A percentile compares a stretch with the other conserved stretches of the same genome.
These are phyloP conservation scores for Beris morrisii DNA, from an alignment of 2,888 invertebrate genomes.

Conservation along the genomic window DNA sequence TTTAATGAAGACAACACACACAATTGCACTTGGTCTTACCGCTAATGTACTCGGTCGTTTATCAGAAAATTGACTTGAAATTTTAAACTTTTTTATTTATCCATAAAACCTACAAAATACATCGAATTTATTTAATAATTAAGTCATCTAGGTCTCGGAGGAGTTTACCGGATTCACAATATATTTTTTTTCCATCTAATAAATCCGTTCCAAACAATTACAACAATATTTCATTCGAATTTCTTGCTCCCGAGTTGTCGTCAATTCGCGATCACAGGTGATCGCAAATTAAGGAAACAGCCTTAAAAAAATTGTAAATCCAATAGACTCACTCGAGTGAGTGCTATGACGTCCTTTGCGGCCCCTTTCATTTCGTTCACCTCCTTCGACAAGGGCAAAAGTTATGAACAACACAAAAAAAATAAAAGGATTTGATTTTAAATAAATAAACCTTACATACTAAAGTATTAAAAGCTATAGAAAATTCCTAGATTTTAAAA, in stretches of 20 bases:
- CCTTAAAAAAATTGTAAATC: slow-evolving; percentile 13
- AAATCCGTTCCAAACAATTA: background rate
- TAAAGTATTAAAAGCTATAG: slow-evolving; percentile 5
- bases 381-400: background rate
- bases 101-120: slow-evolving; percentile 21
- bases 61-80: too few species aligned
- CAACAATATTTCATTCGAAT: background rate
- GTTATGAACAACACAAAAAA: background rate
- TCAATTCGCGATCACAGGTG: slow-evolving; percentile 24
- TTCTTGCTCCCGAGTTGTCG: slow-evolving; percentile 1
- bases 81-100: slow-evolving; percentile 14
- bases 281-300: slow-evolving; percentile 26
- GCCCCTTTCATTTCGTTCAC: background rate
- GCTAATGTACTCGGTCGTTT: too few species aligned
- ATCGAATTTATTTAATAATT: slow-evolving; percentile 6
- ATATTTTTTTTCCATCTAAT: too few species aligned
- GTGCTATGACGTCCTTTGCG: background rate
- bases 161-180: slow-evolving; percentile 15
- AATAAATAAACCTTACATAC: slow-evolving; percentile 17
- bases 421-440: background rate
- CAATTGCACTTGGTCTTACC: too few species aligned
- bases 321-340: slow-evolving; percentile 7
- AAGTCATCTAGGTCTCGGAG: background rate
- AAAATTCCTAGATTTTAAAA: background rate
- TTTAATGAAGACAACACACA: too few species aligned